phyloP scores from a whole-genome alignment of 2,797 vertebrate species.

The Menidia menidia region DNA sequence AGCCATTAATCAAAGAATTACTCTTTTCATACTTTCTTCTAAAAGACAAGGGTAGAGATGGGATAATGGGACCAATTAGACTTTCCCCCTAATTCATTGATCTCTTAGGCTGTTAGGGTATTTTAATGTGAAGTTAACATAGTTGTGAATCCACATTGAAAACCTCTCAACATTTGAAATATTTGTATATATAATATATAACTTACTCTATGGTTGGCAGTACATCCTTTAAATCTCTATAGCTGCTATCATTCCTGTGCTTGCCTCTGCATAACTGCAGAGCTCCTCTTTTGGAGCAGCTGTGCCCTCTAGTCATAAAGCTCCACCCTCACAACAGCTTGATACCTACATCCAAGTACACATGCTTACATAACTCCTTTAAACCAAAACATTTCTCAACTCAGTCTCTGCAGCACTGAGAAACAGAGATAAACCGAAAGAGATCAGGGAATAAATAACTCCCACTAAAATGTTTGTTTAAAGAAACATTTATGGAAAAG shows the following conservation, averaged over 20 bases:
- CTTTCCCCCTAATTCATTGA: too few species aligned
- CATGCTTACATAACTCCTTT: slow-evolving; percentile 44
- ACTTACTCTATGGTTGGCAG: too few species aligned
- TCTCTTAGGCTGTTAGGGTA: too few species aligned
- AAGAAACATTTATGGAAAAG: neutral
- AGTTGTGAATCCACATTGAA: too few species aligned
- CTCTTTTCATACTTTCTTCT: too few species aligned
- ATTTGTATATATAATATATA: too few species aligned
- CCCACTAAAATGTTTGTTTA: slow-evolving; percentile 5
- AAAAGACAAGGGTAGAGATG: too few species aligned
- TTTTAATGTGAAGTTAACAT: too few species aligned
- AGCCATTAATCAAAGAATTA: too few species aligned
- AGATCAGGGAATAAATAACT: slow-evolving; percentile 14
- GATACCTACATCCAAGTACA: slow-evolving; percentile 26
- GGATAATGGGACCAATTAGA: too few species aligned
- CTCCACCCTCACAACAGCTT: slow-evolving; percentile 44
- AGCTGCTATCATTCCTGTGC: slow-evolving; percentile 11
- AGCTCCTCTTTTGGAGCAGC: slow-evolving; percentile 51
- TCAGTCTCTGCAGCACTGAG: slow-evolving; percentile 10
- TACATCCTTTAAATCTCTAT: slow-evolving; percentile 17
- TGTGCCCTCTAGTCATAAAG: slow-evolving; percentile 41
- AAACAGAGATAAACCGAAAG: slow-evolving; percentile 4
- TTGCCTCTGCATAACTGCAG: slow-evolving; percentile 15
- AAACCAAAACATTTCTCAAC: slow-evolving; percentile 27
- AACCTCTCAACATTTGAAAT: too few species aligned